These are phyloP conservation scores for Excalfactoria chinensis DNA, from an alignment of 2,113 vertebrate genomes.

Conservation along the genomic window DNA sequence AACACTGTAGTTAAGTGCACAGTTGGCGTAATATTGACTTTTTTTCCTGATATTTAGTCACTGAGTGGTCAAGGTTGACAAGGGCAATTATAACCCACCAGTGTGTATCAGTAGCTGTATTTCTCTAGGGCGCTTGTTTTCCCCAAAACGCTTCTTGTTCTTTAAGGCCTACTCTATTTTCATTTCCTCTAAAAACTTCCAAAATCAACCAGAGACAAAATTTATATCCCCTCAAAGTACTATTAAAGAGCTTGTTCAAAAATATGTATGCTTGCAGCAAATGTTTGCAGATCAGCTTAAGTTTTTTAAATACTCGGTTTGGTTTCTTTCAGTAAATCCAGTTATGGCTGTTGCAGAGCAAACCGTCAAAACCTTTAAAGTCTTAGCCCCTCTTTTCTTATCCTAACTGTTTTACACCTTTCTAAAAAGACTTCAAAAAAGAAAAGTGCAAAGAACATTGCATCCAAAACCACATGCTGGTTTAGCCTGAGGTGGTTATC, in stretches of 20 bases:
- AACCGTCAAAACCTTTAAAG: conserved; percentile 36
- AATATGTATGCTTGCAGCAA: not conserved
- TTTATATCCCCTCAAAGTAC: not conserved
- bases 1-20: conserved; percentile 51
- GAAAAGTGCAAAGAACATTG: conserved; percentile 20
- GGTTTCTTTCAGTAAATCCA: conserved; percentile 52
- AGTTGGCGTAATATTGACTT: conserved; percentile 67
- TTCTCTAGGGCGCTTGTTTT: conserved; percentile 5
- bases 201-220: not conserved
- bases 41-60: conserved; percentile 71
- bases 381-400: conserved; percentile 28
- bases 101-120: conserved; percentile 33
- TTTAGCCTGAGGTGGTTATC: conserved; percentile 3
- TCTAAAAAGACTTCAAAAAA: conserved; percentile 41
- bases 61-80: conserved; percentile 66
- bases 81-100: conserved; percentile 49
- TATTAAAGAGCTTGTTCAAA: not conserved
- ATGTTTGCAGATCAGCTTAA: conserved; percentile 35
- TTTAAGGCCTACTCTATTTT: not conserved
- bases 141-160: not conserved
- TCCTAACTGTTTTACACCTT: conserved; percentile 22
- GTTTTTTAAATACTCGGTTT: conserved; percentile 52
- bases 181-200: conserved; percentile 3
- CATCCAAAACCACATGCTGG: conserved; percentile 8
- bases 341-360: conserved; percentile 32